Percentiles rank a stretch among this genome's conserved stretches.
Evolutionary conservation across 2,797 vertebrate genomes (phyloP).

Genomic region (Cetoscarus ocellatus): DNA sequence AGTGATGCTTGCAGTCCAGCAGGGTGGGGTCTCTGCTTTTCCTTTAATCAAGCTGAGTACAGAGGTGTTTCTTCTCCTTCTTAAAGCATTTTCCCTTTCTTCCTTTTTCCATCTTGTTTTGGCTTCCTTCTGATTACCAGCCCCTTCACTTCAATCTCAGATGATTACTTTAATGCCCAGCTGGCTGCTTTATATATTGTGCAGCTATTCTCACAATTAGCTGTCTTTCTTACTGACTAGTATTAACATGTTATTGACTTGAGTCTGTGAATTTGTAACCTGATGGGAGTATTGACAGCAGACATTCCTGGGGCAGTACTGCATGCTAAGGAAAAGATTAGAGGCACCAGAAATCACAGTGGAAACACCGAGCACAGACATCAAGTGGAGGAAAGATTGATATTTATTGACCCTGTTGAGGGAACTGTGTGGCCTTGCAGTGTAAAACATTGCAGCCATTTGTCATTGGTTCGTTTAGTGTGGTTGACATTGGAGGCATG

Average conservation of each 20-base stretch:
- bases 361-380: slow-evolving; percentile 23
- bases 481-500: slow-evolving; percentile 26
- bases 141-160: neutral
- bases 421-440: slow-evolving; percentile 8
- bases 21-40: slow-evolving; percentile 24
- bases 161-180: neutral
- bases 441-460: slow-evolving; percentile 35
- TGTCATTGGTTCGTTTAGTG: neutral
- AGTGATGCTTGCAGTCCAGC: slow-evolving; percentile 25
- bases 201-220: slow-evolving; percentile 6
- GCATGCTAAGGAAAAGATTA: slow-evolving; percentile 51
- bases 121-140: neutral
- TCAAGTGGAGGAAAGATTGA: slow-evolving; percentile 24
- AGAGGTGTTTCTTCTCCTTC: slow-evolving; percentile 3
- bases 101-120: neutral
- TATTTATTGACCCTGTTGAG: slow-evolving; percentile 1
- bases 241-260: slow-evolving; percentile 36
- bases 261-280: slow-evolving; percentile 27
- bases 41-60: slow-evolving; percentile 15
- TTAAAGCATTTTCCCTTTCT: neutral
- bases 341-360: slow-evolving; percentile 47
- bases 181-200: neutral
- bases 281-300: slow-evolving; percentile 33
- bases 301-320: slow-evolving; percentile 19
- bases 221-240: neutral